Conservation (phyloP, 2,113 vertebrate genomes). For the Eidolon helvum region DNA sequence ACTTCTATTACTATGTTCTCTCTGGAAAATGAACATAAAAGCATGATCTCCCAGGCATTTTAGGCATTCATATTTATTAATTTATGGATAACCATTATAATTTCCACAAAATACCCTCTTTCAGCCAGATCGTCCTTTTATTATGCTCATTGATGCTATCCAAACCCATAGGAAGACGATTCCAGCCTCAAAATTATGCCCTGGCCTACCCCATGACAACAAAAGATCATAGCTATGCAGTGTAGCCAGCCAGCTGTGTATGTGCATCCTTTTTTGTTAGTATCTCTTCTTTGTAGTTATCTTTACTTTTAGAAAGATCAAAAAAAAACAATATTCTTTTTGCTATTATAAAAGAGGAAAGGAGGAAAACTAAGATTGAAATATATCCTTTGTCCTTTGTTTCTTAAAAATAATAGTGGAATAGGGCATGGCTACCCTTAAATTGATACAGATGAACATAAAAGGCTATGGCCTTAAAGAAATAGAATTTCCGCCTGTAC, state of each 20-base stretch:
- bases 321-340: not conserved
- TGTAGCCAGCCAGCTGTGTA: not conserved
- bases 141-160: not conserved
- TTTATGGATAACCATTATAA: not conserved
- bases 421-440: not conserved
- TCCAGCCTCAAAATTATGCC: not conserved
- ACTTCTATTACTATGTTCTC: not conserved
- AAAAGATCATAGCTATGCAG: not conserved
- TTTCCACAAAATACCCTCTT: slow-evolving; percentile 11
- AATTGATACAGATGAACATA: slow-evolving; percentile 18
- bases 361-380: not conserved
- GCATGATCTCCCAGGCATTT: not conserved
- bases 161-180: not conserved
- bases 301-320: slow-evolving; percentile 8
- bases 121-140: not conserved
- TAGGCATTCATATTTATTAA: not conserved
- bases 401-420: slow-evolving; percentile 41
- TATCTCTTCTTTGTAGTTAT: slow-evolving; percentile 24
- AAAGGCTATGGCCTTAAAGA: slow-evolving; percentile 10
- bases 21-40: slow-evolving; percentile 13
- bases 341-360: not conserved
- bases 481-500: not conserved
- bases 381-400: slow-evolving; percentile 2
- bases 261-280: not conserved
- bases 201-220: not conserved